Evolutionary conservation across 2,113 vertebrate species (phyloP).

Genomic region (Aphyosemion australe): DNA sequence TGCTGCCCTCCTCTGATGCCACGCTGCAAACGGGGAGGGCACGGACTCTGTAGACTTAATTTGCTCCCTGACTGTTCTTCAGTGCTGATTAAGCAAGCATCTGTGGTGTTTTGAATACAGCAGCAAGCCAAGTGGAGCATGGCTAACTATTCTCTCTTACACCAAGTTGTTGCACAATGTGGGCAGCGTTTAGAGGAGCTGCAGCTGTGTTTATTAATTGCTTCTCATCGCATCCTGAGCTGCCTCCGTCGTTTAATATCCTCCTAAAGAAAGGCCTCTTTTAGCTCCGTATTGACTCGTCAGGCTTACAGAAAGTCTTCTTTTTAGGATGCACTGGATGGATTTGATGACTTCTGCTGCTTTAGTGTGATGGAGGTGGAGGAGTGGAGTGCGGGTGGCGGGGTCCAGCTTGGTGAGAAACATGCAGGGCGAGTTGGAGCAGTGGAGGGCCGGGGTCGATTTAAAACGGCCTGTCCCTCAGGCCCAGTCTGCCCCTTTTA

Average conservation of each 20-base stretch:
- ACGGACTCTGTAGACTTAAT: slow-evolving; percentile 68
- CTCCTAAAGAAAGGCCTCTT: slow-evolving; percentile 55
- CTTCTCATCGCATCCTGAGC: slow-evolving; percentile 16
- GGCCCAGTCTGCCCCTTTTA: slow-evolving; percentile 64
- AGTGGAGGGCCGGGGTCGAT: slow-evolving; percentile 48
- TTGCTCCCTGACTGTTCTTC: slow-evolving; percentile 74
- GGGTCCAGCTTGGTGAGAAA: slow-evolving; percentile 45
- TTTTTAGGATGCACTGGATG: slow-evolving; percentile 51
- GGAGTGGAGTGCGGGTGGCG: slow-evolving; percentile 41
- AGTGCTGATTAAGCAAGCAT: slow-evolving; percentile 75
- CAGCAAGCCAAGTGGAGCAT: slow-evolving; percentile 64
- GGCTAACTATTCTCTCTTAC: slow-evolving; percentile 53
- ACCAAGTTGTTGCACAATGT: slow-evolving; percentile 62
- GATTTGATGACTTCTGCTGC: slow-evolving; percentile 42
- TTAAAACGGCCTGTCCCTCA: slow-evolving; percentile 62
- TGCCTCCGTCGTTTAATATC: slow-evolving; percentile 45
- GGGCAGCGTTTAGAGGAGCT: slow-evolving; percentile 49
- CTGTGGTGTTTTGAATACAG: slow-evolving; percentile 69
- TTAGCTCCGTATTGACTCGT: slow-evolving; percentile 50
- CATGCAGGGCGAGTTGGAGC: slow-evolving; percentile 24
- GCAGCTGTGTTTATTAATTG: slow-evolving; percentile 43
- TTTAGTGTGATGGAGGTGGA: slow-evolving; percentile 39
- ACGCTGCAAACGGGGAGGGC: slow-evolving; percentile 58
- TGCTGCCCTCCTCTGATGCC: slow-evolving; percentile 57
- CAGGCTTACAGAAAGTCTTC: slow-evolving; percentile 53